Conservation (phyloP, 1,140 invertebrate species). For the Stegodyphus mimosarum region DNA sequence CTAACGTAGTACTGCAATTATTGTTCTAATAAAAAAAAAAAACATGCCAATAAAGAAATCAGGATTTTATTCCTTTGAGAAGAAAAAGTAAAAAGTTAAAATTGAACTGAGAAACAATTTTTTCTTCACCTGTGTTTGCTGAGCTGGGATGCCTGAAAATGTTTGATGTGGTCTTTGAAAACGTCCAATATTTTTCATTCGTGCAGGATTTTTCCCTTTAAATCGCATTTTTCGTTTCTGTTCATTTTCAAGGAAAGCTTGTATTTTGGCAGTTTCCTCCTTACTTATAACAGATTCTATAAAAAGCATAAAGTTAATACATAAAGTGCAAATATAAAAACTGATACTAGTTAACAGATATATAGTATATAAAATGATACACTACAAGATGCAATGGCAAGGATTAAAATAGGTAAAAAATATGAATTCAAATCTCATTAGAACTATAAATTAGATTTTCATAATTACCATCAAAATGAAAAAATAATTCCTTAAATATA, state of each 20-base stretch:
- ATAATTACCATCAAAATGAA: too few species aligned
- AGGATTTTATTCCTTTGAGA: too few species aligned
- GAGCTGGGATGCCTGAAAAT: neutral
- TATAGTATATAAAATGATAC: neutral
- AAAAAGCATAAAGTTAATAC: neutral
- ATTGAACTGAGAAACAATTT: too few species aligned
- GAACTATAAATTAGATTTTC: too few species aligned
- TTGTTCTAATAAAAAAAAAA: too few species aligned
- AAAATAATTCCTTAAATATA: too few species aligned
- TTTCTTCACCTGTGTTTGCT: neutral
- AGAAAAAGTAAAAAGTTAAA: too few species aligned
- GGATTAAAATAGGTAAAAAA: too few species aligned
- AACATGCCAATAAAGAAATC: too few species aligned
- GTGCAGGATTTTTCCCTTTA: slow-evolving; percentile 11
- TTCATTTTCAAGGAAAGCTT: slow-evolving; percentile 42
- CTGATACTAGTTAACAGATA: neutral
- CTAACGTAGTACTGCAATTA: too few species aligned
- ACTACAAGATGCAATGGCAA: too few species aligned
- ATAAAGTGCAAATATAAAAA: neutral
- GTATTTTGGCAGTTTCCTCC: slow-evolving; percentile 51
- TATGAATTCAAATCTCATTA: too few species aligned
- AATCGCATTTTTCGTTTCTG: slow-evolving; percentile 43
- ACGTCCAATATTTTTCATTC: neutral
- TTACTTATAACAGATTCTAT: slow-evolving; percentile 38
- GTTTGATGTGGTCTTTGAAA: neutral